A percentile compares a stretch with the other conserved stretches of the same genome.
phyloP scores from a whole-genome alignment of 2,113 vertebrate genomes.

The Macquaria australasica region DNA sequence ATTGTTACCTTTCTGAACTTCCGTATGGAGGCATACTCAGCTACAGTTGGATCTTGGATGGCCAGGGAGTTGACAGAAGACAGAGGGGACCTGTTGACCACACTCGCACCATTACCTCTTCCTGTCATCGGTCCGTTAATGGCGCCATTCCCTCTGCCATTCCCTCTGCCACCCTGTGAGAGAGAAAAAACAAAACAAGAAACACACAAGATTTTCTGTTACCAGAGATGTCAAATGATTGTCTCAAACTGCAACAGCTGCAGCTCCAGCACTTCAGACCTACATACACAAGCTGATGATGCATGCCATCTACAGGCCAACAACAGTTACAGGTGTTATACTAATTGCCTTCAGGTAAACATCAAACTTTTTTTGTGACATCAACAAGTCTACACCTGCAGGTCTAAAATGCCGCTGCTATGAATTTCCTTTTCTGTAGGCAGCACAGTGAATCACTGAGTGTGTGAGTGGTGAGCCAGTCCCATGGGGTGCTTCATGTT shows the following conservation, averaged over 20 bases:
- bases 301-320: neutral
- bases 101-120: slow-evolving; percentile 59
- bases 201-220: slow-evolving; percentile 1
- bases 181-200: slow-evolving; percentile 4
- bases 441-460: neutral
- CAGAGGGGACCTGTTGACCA: slow-evolving; percentile 64
- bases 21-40: slow-evolving; percentile 82
- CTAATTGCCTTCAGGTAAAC: neutral
- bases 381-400: neutral
- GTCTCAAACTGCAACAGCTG: neutral
- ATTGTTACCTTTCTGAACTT: slow-evolving; percentile 82
- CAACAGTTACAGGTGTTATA: neutral
- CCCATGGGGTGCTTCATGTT: neutral
- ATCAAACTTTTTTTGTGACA: neutral
- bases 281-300: neutral
- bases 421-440: neutral
- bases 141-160: slow-evolving; percentile 65
- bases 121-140: slow-evolving; percentile 57
- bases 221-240: neutral
- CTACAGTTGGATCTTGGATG: slow-evolving; percentile 68
- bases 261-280: neutral
- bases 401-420: neutral
- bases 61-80: slow-evolving; percentile 72
- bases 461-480: neutral
- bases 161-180: slow-evolving; percentile 70